These are phyloP conservation scores for Lepidurus arcticus DNA, from an alignment of 1,140 invertebrate genomes.

Conservation along the genomic window DNA sequence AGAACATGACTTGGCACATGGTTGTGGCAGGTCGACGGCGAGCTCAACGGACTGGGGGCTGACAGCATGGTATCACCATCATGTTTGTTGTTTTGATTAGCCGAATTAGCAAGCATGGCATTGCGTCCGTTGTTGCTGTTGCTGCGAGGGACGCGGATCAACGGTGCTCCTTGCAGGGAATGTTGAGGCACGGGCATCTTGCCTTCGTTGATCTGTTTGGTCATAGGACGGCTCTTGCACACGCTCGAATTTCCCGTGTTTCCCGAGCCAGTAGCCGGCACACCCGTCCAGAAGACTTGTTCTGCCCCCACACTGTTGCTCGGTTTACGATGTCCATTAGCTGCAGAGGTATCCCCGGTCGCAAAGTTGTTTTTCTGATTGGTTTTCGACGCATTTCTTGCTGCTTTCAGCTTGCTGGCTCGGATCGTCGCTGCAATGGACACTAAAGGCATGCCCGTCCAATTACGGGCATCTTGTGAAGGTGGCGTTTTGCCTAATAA, in stretches of 20 bases:
- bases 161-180: constrained; percentile 29
- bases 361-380: background rate
- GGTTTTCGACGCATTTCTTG: constrained; percentile 25
- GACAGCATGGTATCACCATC: background rate
- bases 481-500: background rate
- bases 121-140: constrained; percentile 22
- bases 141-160: constrained; percentile 26
- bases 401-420: constrained; percentile 31
- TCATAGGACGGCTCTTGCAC: constrained; percentile 40
- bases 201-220: constrained; percentile 38
- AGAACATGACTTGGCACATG: background rate
- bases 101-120: background rate
- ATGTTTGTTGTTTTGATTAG: background rate
- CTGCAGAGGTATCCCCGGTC: background rate
- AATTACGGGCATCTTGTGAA: constrained; percentile 39
- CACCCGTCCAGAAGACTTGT: background rate
- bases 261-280: background rate
- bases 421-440: constrained; percentile 50
- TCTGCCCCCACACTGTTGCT: constrained; percentile 28
- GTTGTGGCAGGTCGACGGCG: background rate
- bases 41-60: background rate
- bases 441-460: constrained; percentile 63
- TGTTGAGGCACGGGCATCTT: constrained; percentile 27
- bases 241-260: constrained; percentile 36
- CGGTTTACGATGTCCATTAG: constrained; percentile 19